Percentiles rank a stretch among this genome's conserved stretches.
phyloP scores from a whole-genome alignment of 2,797 vertebrate species.

The Dendrocincla tyrannina region DNA sequence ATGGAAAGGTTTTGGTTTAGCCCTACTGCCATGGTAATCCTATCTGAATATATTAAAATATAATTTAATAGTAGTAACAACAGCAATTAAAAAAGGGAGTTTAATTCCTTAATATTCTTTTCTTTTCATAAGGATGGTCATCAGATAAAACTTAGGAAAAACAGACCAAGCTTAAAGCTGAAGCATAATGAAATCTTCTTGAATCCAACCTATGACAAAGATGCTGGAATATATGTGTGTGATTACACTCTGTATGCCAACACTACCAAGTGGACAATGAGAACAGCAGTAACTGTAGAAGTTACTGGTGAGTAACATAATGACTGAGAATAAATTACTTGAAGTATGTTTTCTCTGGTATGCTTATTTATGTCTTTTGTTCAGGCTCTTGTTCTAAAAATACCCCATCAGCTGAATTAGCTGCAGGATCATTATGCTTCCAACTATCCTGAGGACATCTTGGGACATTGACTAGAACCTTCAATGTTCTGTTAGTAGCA shows the following conservation, averaged over 20 bases:
- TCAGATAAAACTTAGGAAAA: not conserved
- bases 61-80: not conserved
- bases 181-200: constrained; percentile 46
- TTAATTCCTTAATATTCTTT: not conserved
- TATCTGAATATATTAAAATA: not conserved
- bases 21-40: not conserved
- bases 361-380: not conserved
- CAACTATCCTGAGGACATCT: not conserved
- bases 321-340: not conserved
- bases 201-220: constrained; percentile 23
- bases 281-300: constrained; percentile 62
- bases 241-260: constrained; percentile 67
- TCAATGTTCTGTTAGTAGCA: not conserved
- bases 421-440: not conserved
- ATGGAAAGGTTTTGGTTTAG: not conserved
- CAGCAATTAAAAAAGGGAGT: not conserved
- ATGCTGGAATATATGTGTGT: constrained; percentile 74
- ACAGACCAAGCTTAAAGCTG: constrained; percentile 31
- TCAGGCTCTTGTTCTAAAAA: not conserved
- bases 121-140: constrained; percentile 66
- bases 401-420: not conserved
- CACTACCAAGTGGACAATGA: constrained; percentile 61
- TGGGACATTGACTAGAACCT: not conserved
- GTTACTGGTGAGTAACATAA: constrained; percentile 66
- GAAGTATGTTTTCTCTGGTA: not conserved